Evolutionary conservation across 2,797 vertebrate genomes (phyloP).

Genomic region (Tympanoctomys barrerae): DNA sequence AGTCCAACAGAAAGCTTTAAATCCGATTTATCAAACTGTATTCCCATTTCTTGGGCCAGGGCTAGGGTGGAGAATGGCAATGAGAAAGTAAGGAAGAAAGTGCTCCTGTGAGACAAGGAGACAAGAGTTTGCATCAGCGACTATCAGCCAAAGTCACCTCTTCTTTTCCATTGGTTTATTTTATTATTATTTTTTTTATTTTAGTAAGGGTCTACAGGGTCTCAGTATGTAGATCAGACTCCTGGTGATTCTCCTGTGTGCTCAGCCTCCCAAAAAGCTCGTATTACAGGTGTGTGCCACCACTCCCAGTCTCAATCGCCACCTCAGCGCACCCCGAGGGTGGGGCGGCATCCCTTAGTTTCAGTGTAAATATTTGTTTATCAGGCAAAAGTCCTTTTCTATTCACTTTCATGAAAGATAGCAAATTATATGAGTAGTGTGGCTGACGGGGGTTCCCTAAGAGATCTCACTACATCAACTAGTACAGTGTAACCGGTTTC

Average conservation of each 20-base stretch:
- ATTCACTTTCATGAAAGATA: slow-evolving; percentile 58
- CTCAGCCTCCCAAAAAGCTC: no score
- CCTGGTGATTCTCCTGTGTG: no score
- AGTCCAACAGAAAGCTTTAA: neutral
- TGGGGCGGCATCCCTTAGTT: slow-evolving; percentile 13
- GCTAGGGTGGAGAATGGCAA: neutral
- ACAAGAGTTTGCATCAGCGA: neutral
- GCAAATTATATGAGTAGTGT: neutral
- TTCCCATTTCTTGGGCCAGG: neutral
- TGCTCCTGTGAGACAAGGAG: neutral
- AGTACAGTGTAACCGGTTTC: neutral
- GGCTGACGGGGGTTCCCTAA: neutral
- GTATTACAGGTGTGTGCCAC: no score
- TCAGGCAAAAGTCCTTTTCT: slow-evolving; percentile 25
- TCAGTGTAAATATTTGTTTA: slow-evolving; percentile 68
- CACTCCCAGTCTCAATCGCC: no score
- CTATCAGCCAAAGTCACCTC: slow-evolving; percentile 17
- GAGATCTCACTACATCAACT: slow-evolving; percentile 6
- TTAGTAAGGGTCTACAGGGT: no score
- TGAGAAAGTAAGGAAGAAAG: neutral
- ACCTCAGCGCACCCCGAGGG: no score
- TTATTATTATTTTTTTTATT: no score
- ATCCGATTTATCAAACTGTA: neutral
- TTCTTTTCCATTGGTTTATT: slow-evolving; percentile 56
- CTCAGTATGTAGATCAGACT: no score